Evolutionary conservation across 2,888 invertebrate genomes (phyloP), one percentile per base, ranked within the genome.

Genomic region (Pristionchus exspectatus): DNA sequence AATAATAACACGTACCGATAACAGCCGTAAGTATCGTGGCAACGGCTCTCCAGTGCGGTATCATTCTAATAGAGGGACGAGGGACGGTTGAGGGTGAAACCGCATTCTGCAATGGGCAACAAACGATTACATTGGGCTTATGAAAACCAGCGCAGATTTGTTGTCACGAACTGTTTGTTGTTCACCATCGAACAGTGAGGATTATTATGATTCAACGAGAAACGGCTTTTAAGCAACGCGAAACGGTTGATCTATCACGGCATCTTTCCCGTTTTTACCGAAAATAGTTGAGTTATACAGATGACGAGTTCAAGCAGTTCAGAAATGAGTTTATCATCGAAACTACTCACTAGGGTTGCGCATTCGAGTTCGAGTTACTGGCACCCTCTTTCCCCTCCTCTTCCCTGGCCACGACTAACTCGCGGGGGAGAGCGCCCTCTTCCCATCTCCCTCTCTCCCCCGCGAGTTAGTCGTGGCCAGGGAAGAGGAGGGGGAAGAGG

Each of bases 91-190:
- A 33, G 74, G 74, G 18, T 33, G 74, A 38, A 38, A 74, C 74
- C 74, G 74, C 74, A 74, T 74, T 74, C 74, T 74, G 74, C 74
- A 74, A 33, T 74, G 74, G 69, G 18, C 16, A 72, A 72, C 16
- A 30, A 72, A 30, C 63, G 33, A 33, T 33, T 33, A 72, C 30
- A 33, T 16, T 7, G 16, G 27, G 69, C 69, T 72, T 72, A 72
- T 18, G 30, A 14, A 33, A 72, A 72, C 69, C 69, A 72, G 69
- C 69, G 33, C 33, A 14, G 16, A 14, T 72, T 72, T 72, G 69
- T 72, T 72, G 69, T 72, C 69, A 72, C 16, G 30, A 4, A 72
- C 14, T 33, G 33, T 33, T 72, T 72, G 44, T 50, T 50, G 44
- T 50, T 72, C 69, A 30, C 69, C 33, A 21, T 69, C 16, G 69